These are phyloP conservation scores for Eulemur albifrons DNA, from an alignment of 2,797 vertebrate species.

Conservation along the genomic window DNA sequence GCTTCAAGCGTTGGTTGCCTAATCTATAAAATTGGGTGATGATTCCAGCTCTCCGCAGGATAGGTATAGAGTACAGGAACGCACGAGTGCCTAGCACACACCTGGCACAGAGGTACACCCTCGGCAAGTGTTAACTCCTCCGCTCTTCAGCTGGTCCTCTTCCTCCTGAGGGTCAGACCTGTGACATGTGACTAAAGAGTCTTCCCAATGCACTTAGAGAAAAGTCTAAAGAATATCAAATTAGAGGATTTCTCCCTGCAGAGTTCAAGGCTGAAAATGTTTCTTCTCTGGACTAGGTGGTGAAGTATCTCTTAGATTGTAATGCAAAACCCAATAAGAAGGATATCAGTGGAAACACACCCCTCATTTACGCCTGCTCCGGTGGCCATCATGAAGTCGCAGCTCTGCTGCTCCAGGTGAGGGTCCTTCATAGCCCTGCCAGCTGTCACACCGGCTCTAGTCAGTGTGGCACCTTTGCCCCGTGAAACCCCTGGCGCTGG, in stretches of 20 bases:
- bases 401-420: constrained; percentile 90
- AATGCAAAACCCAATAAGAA: constrained; percentile 94
- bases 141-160: neutral
- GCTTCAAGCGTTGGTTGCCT: neutral
- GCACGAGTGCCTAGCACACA: neutral
- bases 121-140: neutral
- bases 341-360: constrained; percentile 93
- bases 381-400: constrained; percentile 89
- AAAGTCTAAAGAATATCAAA: neutral
- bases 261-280: neutral
- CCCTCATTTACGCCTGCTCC: constrained; percentile 92
- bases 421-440: neutral
- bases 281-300: constrained; percentile 86
- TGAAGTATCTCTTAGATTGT: constrained; percentile 89
- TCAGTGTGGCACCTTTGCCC: too few relatives aligned
- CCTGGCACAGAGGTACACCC: neutral
- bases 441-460: neutral
- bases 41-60: neutral
- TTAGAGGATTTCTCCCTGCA: neutral
- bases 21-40: neutral
- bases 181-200: neutral
- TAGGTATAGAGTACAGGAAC: neutral
- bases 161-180: neutral
- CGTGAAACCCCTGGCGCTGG: neutral
- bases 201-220: neutral